Conservation (phyloP, 2,113 vertebrate genomes). For the Cryptomyrus ogoouensis region DNA sequence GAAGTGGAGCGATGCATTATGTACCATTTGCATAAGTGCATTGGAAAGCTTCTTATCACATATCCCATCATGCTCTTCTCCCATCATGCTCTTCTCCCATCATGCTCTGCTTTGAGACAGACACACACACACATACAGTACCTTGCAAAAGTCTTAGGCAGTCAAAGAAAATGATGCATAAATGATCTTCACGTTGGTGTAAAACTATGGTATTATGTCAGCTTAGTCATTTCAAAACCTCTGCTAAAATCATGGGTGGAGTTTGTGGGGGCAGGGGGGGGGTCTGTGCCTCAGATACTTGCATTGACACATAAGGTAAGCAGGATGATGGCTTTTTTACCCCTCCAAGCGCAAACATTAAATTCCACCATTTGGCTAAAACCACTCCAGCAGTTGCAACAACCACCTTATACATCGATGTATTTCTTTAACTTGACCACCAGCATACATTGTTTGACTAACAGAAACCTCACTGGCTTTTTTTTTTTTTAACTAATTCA, state of each 20-base stretch:
- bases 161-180: not conserved
- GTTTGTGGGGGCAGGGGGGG: not conserved
- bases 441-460: not conserved
- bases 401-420: not conserved
- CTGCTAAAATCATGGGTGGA: not conserved
- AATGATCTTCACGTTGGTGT: not conserved
- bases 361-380: not conserved
- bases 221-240: not conserved
- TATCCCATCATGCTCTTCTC: not conserved
- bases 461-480: not conserved
- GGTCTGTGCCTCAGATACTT: not conserved
- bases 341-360: not conserved
- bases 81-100: not conserved
- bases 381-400: not conserved
- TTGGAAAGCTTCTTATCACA: not conserved
- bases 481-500: too few relatives aligned
- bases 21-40: not conserved
- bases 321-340: not conserved
- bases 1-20: not conserved
- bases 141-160: not conserved
- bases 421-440: not conserved
- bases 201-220: not conserved
- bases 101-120: not conserved
- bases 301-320: not conserved
- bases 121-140: not conserved